Percentiles rank a stretch among this genome's conserved stretches.
Conservation (phyloP, 1,140 invertebrate genomes). For the Leucophenga varia region DNA sequence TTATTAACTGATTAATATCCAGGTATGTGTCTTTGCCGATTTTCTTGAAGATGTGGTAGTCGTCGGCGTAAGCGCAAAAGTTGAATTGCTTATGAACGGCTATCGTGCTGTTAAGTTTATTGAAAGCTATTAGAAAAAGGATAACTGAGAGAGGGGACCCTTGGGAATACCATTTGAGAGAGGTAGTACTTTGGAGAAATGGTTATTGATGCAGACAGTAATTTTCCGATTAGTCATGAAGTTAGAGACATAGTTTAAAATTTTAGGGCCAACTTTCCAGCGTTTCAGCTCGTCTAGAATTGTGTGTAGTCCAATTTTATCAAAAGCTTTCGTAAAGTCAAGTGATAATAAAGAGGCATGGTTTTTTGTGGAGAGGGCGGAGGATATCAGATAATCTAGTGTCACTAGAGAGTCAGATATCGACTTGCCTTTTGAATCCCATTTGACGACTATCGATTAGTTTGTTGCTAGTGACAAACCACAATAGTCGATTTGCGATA, state of each 20-base stretch:
- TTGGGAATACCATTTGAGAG: slow-evolving; percentile 9
- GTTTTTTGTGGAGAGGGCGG: too few relatives aligned
- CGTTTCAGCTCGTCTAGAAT: slow-evolving; percentile 8
- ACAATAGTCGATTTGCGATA: neutral
- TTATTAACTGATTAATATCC: too few relatives aligned
- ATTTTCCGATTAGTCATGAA: slow-evolving; percentile 20
- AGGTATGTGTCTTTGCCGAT: too few relatives aligned
- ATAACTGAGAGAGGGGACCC: slow-evolving; percentile 7
- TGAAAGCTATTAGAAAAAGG: too few relatives aligned
- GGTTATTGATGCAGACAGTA: neutral
- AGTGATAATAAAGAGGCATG: too few relatives aligned
- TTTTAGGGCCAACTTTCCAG: slow-evolving; percentile 15
- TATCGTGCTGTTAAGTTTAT: slow-evolving; percentile 4
- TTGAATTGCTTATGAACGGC: neutral
- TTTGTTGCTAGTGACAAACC: neutral
- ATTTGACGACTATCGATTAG: neutral
- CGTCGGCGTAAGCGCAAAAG: slow-evolving; percentile 3
- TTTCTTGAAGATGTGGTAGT: too few relatives aligned
- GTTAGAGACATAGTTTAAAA: slow-evolving; percentile 5
- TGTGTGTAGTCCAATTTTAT: slow-evolving; percentile 9
- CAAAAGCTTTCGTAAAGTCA: slow-evolving; percentile 16
- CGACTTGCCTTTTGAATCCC: too few relatives aligned
- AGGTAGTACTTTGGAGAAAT: neutral
- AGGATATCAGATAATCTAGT: too few relatives aligned
- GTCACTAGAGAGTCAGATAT: too few relatives aligned